phyloP scores from a whole-genome alignment of 2,113 vertebrate genomes.

The Calidris pygmaea region DNA sequence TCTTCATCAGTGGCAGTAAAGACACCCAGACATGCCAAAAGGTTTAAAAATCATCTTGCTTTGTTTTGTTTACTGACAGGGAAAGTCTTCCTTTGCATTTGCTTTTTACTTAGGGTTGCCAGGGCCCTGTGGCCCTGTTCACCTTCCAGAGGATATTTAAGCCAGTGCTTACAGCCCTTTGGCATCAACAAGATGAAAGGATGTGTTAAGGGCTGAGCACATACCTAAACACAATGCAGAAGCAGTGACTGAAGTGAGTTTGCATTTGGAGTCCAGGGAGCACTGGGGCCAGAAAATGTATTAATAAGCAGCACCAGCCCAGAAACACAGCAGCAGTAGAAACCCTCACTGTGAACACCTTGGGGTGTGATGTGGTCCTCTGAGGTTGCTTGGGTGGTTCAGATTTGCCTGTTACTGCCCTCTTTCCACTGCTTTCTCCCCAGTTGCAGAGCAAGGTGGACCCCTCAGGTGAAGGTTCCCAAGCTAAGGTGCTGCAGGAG shows the following conservation, averaged over 20 bases:
- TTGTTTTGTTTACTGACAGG: conserved; percentile 62
- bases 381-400: neutral
- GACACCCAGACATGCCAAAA: conserved; percentile 43
- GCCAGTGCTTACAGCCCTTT: neutral
- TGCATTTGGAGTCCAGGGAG: neutral
- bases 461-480: neutral
- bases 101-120: neutral
- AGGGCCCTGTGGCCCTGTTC: neutral
- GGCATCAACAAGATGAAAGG: neutral
- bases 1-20: conserved; percentile 34
- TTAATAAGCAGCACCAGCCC: neutral
- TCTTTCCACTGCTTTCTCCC: neutral
- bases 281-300: neutral
- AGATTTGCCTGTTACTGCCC: neutral
- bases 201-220: neutral
- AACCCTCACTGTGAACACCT: neutral
- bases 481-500: neutral
- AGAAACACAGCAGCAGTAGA: neutral
- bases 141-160: neutral
- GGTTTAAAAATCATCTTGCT: conserved; percentile 47
- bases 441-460: fast-evolving
- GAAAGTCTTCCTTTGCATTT: conserved; percentile 1
- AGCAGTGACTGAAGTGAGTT: neutral
- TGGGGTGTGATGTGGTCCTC: fast-evolving
- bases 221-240: neutral